Percentiles rank a stretch among this genome's conserved stretches.
These are phyloP conservation scores for Diachasma alloeum DNA, from an alignment of 1,140 invertebrate genomes.

Conservation along the genomic window DNA sequence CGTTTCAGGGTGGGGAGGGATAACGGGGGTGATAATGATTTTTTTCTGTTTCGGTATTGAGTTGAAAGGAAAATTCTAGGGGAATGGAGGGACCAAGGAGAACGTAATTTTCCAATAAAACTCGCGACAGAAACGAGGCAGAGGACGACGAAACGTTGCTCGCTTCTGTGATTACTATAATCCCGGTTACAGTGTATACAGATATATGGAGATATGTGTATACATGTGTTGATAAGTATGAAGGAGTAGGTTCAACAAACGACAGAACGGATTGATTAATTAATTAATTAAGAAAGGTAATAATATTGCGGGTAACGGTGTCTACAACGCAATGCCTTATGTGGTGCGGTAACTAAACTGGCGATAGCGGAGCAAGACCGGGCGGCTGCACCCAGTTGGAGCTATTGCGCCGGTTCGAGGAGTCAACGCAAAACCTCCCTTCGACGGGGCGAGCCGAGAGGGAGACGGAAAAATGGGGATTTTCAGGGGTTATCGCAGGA, in stretches of 20 bases:
- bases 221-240: not conserved
- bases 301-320: constrained; percentile 64
- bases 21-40: no score
- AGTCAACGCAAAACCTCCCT: constrained; percentile 15
- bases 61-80: not conserved
- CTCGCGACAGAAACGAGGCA: not conserved
- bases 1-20: no score
- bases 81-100: not conserved
- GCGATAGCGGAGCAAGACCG: constrained; percentile 46
- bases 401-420: constrained; percentile 20
- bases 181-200: not conserved
- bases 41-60: no score
- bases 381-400: constrained; percentile 50
- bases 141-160: constrained; percentile 4
- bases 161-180: not conserved
- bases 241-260: constrained; percentile 16
- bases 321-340: constrained; percentile 67
- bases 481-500: no score
- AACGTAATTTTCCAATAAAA: not conserved
- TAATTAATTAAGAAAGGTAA: constrained; percentile 55
- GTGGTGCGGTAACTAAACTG: constrained; percentile 69
- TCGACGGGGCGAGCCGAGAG: not conserved
- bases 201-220: not conserved
- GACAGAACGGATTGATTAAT: constrained; percentile 44
- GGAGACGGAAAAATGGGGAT: not conserved